Percentiles rank a stretch among this genome's conserved stretches.
phyloP scores from a whole-genome alignment of 1,140 invertebrate species.

The Sesamia nonagrioides region DNA sequence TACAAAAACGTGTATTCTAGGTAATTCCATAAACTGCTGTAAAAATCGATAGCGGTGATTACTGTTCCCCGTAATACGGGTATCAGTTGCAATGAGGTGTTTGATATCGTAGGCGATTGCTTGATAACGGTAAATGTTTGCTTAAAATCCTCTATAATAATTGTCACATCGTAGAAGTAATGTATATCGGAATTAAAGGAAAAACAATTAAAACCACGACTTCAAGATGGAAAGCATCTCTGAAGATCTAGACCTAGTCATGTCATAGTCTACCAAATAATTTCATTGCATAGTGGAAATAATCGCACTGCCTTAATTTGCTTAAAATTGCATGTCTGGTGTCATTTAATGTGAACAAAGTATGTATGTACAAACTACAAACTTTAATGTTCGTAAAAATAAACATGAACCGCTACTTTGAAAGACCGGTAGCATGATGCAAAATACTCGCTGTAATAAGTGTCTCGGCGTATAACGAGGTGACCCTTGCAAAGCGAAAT shows the following conservation, averaged over 20 bases:
- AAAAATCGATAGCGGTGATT: constrained; percentile 38
- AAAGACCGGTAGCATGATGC: constrained; percentile 4
- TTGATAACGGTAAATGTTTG: constrained; percentile 19
- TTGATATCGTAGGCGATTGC: constrained; percentile 21
- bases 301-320: neutral
- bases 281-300: constrained; percentile 29
- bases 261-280: neutral
- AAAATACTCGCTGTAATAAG: constrained; percentile 6
- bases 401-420: constrained; percentile 10
- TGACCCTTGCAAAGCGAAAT: constrained; percentile 16
- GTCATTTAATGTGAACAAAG: constrained; percentile 2
- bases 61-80: constrained; percentile 21
- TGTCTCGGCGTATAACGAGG: constrained; percentile 23
- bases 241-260: neutral
- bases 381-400: constrained; percentile 6
- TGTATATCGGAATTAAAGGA: neutral
- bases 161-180: neutral
- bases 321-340: constrained; percentile 1
- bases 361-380: neutral
- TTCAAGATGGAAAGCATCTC: neutral
- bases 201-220: neutral
- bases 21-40: constrained; percentile 43
- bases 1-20: constrained; percentile 46
- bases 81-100: constrained; percentile 28
- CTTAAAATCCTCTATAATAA: neutral